phyloP scores from a whole-genome alignment of 2,113 vertebrate genomes.

The Polypterus senegalus region DNA sequence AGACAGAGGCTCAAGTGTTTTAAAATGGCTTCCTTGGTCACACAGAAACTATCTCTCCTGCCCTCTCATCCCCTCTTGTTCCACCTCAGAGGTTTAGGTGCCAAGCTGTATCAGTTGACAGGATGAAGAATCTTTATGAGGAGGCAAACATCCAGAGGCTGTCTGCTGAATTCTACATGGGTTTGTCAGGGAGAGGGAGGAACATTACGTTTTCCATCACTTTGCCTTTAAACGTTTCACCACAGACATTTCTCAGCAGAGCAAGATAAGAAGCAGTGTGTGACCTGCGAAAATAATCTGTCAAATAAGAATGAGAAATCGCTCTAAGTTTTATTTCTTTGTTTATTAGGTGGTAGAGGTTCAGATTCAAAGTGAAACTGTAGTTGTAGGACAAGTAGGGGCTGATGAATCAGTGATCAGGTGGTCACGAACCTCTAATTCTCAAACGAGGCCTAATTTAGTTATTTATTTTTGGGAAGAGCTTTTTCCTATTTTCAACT shows the following conservation, averaged over 20 bases:
- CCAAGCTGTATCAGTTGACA: not conserved
- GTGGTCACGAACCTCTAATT: no score
- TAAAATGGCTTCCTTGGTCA: conserved; percentile 2
- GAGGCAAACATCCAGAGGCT: conserved; percentile 10
- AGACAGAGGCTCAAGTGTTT: conserved; percentile 6
- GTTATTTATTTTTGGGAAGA: no score
- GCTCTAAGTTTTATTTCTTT: no score
- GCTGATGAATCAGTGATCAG: no score
- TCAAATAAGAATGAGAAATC: no score
- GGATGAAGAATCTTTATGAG: conserved; percentile 19
- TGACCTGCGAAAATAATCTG: not conserved
- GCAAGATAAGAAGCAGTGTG: no score
- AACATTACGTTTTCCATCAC: conserved; percentile 5
- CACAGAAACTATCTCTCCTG: not conserved
- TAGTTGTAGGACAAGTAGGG: no score
- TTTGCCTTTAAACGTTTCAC: not conserved
- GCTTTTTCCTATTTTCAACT: no score
- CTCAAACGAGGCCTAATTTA: no score
- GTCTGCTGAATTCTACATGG: conserved; percentile 35
- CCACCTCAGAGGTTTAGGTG: not conserved
- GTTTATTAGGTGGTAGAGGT: no score
- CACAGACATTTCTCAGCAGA: no score
- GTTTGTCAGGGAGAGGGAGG: conserved; percentile 21
- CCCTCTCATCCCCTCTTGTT: not conserved
- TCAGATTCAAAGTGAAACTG: no score